phyloP scores from a whole-genome alignment of 2,113 vertebrate species.

The Sebastes fasciatus region DNA sequence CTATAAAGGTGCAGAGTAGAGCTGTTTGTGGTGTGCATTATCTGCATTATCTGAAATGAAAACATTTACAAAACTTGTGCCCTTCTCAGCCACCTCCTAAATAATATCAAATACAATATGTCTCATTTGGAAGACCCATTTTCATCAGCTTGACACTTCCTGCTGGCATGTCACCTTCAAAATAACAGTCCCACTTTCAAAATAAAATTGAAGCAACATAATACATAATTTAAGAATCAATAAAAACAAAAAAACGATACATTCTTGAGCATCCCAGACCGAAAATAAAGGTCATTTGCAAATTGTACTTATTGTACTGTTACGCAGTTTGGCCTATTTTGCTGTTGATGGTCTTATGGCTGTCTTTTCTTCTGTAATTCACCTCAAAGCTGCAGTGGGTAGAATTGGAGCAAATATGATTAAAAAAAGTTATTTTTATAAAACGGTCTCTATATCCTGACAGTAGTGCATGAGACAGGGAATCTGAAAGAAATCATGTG shows the following conservation, averaged over 20 bases:
- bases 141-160: background rate
- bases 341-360: background rate
- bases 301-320: background rate
- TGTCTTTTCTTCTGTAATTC: background rate
- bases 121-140: background rate
- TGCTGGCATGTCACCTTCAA: background rate
- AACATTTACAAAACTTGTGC: background rate
- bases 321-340: background rate
- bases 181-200: conserved; percentile 22
- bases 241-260: background rate
- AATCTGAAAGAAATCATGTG: too few species aligned
- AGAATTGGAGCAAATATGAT: too few species aligned
- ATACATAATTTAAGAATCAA: background rate
- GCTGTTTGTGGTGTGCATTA: too few species aligned
- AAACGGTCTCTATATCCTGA: too few species aligned
- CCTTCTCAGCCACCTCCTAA: background rate
- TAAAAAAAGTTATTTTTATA: too few species aligned
- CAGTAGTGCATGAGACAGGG: too few species aligned
- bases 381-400: background rate
- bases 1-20: too few species aligned
- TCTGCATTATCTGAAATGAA: background rate
- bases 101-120: background rate
- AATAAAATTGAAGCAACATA: background rate
- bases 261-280: background rate
- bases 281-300: background rate